Conservation (phyloP, 2,888 invertebrate genomes). For the Lithophane leautieri region DNA sequence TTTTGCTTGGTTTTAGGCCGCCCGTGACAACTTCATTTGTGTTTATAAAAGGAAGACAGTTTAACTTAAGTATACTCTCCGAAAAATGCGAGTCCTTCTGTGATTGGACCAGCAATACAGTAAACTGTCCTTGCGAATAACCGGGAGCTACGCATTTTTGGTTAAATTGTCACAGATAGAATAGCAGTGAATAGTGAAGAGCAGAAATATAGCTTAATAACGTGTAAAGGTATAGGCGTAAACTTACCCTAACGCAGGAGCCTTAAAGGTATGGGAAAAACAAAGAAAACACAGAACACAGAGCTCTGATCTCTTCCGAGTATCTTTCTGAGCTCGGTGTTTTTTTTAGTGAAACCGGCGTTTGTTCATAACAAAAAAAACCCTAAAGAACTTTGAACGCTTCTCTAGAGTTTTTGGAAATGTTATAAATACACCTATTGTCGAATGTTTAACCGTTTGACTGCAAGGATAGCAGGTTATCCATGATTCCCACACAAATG, state of each 20-base stretch:
- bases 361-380: too few species aligned
- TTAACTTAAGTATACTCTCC: not conserved
- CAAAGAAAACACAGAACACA: not conserved
- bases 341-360: not conserved
- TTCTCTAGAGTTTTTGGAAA: not conserved
- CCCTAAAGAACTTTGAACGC: not conserved
- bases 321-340: not conserved
- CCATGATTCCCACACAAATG: not conserved
- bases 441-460: not conserved
- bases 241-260: not conserved
- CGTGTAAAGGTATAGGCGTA: not conserved
- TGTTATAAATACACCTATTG: not conserved
- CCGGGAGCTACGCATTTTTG: not conserved
- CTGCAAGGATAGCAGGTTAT: not conserved
- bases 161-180: not conserved
- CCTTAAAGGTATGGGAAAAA: not conserved
- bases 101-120: constrained; percentile 8
- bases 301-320: not conserved
- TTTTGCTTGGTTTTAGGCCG: not conserved
- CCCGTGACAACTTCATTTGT: not conserved
- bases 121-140: constrained; percentile 1
- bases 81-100: not conserved
- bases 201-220: not conserved
- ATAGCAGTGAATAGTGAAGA: constrained; percentile 2
- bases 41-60: not conserved